Percentiles rank a stretch among this genome's conserved stretches.
Evolutionary conservation across 2,888 invertebrate genomes (phyloP).

Genomic region (Yponomeuta plumbellus): DNA sequence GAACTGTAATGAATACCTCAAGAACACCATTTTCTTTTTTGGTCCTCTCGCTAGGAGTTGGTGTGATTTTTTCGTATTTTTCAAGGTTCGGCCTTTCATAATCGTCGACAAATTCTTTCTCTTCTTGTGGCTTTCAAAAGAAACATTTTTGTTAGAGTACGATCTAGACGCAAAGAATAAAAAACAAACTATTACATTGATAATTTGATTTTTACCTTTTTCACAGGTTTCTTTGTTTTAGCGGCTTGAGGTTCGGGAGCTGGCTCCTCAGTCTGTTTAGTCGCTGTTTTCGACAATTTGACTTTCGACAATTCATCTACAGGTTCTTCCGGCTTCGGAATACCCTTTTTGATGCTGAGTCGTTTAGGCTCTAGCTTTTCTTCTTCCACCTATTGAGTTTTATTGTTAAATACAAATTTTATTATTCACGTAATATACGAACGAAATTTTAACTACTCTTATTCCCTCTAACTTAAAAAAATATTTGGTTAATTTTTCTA

Average conservation of each 20-base stretch:
- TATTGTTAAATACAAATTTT: not conserved
- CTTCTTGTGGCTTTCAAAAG: constrained; percentile 54
- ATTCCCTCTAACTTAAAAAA: no score
- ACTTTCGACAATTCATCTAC: constrained; percentile 63
- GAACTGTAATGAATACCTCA: constrained; percentile 42
- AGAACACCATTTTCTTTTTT: constrained; percentile 66
- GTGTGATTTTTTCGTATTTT: constrained; percentile 71
- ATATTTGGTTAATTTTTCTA: no score
- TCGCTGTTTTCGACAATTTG: constrained; percentile 56
- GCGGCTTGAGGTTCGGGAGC: constrained; percentile 63
- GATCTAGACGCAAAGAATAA: not conserved
- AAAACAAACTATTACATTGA: constrained; percentile 15
- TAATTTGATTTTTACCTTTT: constrained; percentile 53
- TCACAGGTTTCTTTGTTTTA: constrained; percentile 51
- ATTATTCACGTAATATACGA: not conserved
- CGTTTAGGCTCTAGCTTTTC: constrained; percentile 49
- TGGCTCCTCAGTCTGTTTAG: constrained; percentile 53
- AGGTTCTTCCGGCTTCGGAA: constrained; percentile 60
- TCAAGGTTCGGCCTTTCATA: constrained; percentile 85
- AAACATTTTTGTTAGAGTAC: not conserved
- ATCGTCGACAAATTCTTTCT: constrained; percentile 79
- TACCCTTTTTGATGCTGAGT: constrained; percentile 60
- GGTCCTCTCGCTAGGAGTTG: constrained; percentile 52
- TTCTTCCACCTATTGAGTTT: constrained; percentile 48
- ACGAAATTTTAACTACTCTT: no score